Percentiles rank a stretch among this genome's conserved stretches.
Evolutionary conservation across 2,797 vertebrate species (phyloP).

Genomic region (Alectoris magna): DNA sequence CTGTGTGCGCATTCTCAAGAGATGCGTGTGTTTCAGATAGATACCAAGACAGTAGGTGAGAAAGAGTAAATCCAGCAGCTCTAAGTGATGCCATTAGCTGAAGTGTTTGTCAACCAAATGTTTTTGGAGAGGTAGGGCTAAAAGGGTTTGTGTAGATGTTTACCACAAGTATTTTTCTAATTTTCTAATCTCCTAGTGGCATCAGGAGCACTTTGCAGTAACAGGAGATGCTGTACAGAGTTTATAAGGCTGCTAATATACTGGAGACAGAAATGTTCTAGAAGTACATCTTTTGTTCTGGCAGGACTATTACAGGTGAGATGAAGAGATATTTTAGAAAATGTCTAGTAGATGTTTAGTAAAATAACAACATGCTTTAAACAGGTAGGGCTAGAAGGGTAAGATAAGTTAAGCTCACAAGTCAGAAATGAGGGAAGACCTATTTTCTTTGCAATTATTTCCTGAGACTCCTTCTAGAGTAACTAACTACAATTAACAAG

Average conservation of each 20-base stretch:
- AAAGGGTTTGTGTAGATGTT: neutral
- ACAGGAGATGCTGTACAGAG: neutral
- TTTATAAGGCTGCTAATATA: neutral
- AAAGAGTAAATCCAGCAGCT: neutral
- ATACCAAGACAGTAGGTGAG: neutral
- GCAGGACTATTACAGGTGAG: neutral
- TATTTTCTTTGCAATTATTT: slow-evolving; percentile 13
- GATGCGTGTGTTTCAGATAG: neutral
- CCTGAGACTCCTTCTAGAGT: slow-evolving; percentile 5
- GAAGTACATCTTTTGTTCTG: neutral
- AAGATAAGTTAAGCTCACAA: neutral
- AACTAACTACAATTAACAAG: too few species aligned
- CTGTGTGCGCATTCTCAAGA: neutral
- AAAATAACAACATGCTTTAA: neutral
- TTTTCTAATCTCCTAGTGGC: neutral
- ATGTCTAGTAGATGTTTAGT: neutral
- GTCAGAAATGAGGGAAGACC: neutral
- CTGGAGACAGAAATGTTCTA: neutral
- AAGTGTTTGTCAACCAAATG: neutral
- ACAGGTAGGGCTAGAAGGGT: neutral
- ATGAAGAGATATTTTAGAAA: slow-evolving; percentile 15
- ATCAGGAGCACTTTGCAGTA: neutral
- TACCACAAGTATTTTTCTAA: neutral
- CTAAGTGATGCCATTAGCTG: neutral
- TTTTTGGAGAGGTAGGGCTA: neutral